A percentile compares a stretch with the other conserved stretches of the same genome.
These are phyloP conservation scores for Rhipidura dahli DNA, from an alignment of 2,113 vertebrate species.

Conservation along the genomic window DNA sequence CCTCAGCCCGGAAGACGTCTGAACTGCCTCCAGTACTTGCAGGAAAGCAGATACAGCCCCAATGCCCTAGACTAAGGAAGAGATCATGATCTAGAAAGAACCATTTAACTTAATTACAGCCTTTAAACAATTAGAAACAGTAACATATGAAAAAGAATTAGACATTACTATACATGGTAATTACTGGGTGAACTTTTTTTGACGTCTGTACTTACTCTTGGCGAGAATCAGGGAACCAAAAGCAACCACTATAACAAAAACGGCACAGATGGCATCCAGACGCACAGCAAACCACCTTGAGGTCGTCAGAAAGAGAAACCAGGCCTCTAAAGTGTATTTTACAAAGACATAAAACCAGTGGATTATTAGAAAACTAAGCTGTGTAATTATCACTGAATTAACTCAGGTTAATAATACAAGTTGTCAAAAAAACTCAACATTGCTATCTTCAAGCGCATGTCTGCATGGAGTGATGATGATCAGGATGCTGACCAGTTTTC, in stretches of 20 bases:
- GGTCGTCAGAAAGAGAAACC: conserved; percentile 93
- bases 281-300: conserved; percentile 95
- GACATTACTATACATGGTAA: conserved; percentile 36
- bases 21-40: conserved; percentile 5
- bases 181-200: conserved; percentile 37
- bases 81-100: conserved; percentile 48
- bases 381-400: not conserved
- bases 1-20: not conserved
- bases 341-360: not conserved
- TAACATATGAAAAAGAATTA: conserved; percentile 30
- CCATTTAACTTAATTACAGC: conserved; percentile 38
- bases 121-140: conserved; percentile 51
- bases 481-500: not conserved
- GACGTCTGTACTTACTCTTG: conserved; percentile 79
- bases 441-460: not conserved
- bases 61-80: not conserved
- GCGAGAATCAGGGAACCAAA: conserved; percentile 87
- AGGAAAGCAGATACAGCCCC: not conserved
- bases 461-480: not conserved
- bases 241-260: conserved; percentile 85
- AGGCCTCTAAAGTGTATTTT: conserved; percentile 80
- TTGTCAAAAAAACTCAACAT: not conserved
- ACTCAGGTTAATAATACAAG: not conserved
- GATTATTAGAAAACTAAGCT: not conserved
- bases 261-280: conserved; percentile 90